Base-by-base conservation (phyloP, 1,140 invertebrate genomes). In the Campodea augens region DNA sequence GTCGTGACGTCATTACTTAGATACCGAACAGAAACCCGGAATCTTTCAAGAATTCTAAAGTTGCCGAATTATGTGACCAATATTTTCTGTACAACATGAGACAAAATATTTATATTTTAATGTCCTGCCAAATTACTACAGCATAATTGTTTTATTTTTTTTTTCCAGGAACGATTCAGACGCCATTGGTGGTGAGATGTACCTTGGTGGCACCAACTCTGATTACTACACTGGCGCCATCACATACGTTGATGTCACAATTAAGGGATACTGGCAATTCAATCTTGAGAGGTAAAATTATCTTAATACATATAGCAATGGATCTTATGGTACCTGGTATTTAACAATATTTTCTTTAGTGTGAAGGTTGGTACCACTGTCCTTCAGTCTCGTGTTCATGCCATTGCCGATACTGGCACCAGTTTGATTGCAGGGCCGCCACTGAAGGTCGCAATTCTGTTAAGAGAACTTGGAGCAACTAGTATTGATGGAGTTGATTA, bases 211-310 rank as follows among this genome's bases (percentile, higher is more conserved):
- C 12, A 68, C 63, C 50, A 72, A 74, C 54, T 63, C 68, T 5
- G 53, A 60, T 24, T 59, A 70, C 43, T 77, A 74, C 56, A 61
- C 59, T 25, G 75, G 71, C 7, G 61, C 70, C 48, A 72, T 77
- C 54, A 72, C 66, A 25, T 77, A 75, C 51, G 51, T 70, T 3
- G 60, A 64, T 22, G 72, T 78, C 0, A 67, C 66, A 4, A 60
- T 59, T 36, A 57, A 70, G 54, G 74, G 64, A 3, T 77, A 77
- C 56, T 77, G 76, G 76, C 71, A 78, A 58, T 73, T 78, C 53
- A 66, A 65, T 43, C n/a, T n/a, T n/a, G n/a, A n/a, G n/a, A n/a
- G n/a, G n/a, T n/a, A n/a, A n/a, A n/a, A n/a, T n/a, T n/a, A n/a
- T n/a, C n/a, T n/a, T n/a, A n/a, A n/a, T n/a, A n/a, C n/a, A n/a